phyloP scores from a whole-genome alignment of 2,113 vertebrate genomes.

The Elgaria multicarinata region DNA sequence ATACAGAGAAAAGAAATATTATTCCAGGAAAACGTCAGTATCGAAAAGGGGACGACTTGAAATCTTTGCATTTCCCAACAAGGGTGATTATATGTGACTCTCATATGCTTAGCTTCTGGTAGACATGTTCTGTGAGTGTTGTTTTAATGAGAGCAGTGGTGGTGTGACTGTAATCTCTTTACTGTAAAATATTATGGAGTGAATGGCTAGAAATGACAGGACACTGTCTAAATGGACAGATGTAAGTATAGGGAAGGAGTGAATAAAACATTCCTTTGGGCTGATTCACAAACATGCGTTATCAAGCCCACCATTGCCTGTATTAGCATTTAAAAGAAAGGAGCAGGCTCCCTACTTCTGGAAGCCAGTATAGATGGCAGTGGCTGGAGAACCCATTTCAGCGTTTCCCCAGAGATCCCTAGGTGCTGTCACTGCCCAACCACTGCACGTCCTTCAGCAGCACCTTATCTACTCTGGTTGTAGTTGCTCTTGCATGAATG shows the following conservation, averaged over 20 bases:
- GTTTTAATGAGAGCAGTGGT: slow-evolving; percentile 52
- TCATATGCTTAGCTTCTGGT: slow-evolving; percentile 48
- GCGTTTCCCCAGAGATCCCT: not conserved
- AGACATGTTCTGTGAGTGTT: slow-evolving; percentile 42
- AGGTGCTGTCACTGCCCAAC: not conserved
- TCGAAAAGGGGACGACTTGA: slow-evolving; percentile 34
- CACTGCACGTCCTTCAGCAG: not conserved
- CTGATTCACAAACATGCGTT: not conserved
- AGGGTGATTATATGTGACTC: slow-evolving; percentile 28
- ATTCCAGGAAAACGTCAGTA: slow-evolving; percentile 22
- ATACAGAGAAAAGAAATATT: slow-evolving; percentile 34
- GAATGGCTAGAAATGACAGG: slow-evolving; percentile 44
- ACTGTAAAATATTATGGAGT: slow-evolving; percentile 57
- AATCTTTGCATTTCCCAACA: slow-evolving; percentile 50
- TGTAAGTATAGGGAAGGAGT: slow-evolving; percentile 26
- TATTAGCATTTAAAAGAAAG: not conserved
- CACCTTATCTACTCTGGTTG: not conserved
- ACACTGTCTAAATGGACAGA: slow-evolving; percentile 33
- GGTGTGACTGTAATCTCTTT: slow-evolving; percentile 57
- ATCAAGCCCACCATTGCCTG: not conserved
- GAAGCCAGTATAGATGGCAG: not conserved
- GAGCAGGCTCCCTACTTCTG: not conserved
- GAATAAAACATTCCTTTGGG: slow-evolving; percentile 10
- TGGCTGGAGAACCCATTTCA: not conserved
- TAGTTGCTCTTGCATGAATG: not conserved